Evolutionary conservation across 2,113 vertebrate species (phyloP).

Genomic region (Cnemophilus loriae): DNA sequence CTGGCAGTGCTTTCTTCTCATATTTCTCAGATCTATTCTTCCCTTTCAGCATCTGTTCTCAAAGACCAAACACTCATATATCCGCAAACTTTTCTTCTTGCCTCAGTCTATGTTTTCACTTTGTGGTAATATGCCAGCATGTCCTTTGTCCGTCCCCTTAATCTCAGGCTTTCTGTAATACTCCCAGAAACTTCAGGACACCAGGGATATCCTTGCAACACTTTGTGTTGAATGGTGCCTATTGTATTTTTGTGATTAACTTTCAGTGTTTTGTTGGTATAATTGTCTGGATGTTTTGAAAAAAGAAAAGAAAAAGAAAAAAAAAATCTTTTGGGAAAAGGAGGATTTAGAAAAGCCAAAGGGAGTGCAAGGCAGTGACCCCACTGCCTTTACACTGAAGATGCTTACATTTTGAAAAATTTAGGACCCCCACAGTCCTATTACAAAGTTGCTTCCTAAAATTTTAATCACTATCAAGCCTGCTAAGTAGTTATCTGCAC

Average conservation of each 20-base stretch:
- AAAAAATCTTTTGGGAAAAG: background rate
- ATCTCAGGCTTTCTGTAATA: constrained; percentile 4
- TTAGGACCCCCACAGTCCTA: background rate
- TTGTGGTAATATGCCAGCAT: background rate
- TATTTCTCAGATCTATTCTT: background rate
- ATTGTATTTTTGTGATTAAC: background rate
- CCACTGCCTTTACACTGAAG: background rate
- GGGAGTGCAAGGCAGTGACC: background rate
- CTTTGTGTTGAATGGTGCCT: background rate
- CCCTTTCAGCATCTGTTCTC: background rate
- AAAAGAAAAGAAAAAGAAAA: background rate
- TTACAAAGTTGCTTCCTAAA: constrained; percentile 32
- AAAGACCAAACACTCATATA: background rate
- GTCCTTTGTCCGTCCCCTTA: background rate
- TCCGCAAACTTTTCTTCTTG: background rate
- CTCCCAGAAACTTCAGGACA: background rate
- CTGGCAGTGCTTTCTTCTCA: background rate
- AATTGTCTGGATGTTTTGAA: background rate
- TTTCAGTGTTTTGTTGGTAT: background rate
- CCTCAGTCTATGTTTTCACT: background rate
- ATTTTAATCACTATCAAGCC: constrained; percentile 34
- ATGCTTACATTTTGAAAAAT: constrained; percentile 5
- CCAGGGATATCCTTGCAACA: background rate
- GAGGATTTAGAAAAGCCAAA: background rate
- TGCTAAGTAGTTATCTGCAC: background rate